phyloP scores from a whole-genome alignment of 1,140 invertebrate species.

The Hycleus cichorii region DNA sequence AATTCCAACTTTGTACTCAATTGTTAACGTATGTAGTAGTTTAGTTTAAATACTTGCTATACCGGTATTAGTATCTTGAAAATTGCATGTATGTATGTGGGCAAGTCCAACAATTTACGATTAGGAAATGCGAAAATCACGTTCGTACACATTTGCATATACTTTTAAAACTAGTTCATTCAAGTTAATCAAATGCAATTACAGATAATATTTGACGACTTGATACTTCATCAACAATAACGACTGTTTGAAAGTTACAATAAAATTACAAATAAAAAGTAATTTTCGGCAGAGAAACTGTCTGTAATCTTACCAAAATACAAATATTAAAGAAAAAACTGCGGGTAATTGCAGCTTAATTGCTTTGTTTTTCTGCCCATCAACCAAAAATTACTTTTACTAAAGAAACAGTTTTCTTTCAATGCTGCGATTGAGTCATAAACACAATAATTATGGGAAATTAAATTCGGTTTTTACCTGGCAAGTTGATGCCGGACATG shows the following conservation, averaged over 20 bases:
- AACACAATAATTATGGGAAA: too few species aligned
- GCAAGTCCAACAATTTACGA: conserved; percentile 2
- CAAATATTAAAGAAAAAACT: neutral
- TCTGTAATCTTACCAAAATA: too few species aligned
- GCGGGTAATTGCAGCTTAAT: conserved; percentile 3
- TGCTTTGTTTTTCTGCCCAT: neutral
- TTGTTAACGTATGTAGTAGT: conserved; percentile 3
- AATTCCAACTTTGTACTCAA: conserved; percentile 8
- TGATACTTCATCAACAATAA: neutral
- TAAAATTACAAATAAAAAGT: too few species aligned
- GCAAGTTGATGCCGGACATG: conserved; percentile 49
- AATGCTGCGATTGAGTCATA: too few species aligned
- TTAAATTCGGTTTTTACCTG: conserved; percentile 40
- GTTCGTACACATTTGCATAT: neutral
- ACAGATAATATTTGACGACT: neutral
- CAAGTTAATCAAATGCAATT: conserved; percentile 8
- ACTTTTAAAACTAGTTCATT: conserved; percentile 8
- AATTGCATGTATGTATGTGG: neutral
- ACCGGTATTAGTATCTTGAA: too few species aligned
- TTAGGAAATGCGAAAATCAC: conserved; percentile 15
- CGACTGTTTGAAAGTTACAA: neutral
- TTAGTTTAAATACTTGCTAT: too few species aligned
- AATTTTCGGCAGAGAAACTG: too few species aligned
- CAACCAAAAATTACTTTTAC: too few species aligned
- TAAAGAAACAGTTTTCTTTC: too few species aligned